Evolutionary conservation across 2,888 invertebrate species (phyloP), one percentile per base, ranked within the genome.

Genomic region (Drosophila phalerata): DNA sequence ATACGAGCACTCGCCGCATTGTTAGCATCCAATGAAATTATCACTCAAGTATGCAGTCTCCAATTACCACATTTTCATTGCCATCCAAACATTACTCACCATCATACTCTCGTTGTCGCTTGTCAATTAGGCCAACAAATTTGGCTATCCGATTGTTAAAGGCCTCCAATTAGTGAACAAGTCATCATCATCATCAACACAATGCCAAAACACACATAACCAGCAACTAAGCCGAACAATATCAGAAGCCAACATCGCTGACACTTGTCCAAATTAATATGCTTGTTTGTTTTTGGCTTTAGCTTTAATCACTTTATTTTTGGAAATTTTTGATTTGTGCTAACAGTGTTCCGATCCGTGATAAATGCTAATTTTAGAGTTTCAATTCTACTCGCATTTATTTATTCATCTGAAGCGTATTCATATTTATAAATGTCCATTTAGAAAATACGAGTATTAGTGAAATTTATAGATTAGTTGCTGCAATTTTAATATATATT

Each of bases 91-190:
- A 37, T 9, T n/a, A n/a, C n/a, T n/a, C n/a, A n/a, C n/a, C 19
- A 13, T 34, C 40, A 52, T 25, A 4, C 9, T 25, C 6, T 19
- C 38, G 10, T 47, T 47, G 47, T 48, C 28, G 48, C 9, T 47
- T 58, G 45, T 38, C 57, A 58, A 58, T 48, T 42, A 51, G 22
- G 42, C 15, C 8, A 25, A 42, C 40, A 30, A 63, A 64, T 69
- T 73, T 64, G 52, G 52, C 34, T 40, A 13, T 52, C 30, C 69
- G 45, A 57, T 48, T 47, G 55, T 43, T 32, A 61, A 61, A 74
- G 65, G 62, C 55, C 28, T 51, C 61, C 43, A 74, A 70, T 74
- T 70, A 62, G 72, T 51, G 22, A n/a, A 17, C 52, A 30, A 22
- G 30, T 47, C 45, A 58, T 66, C 72, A 67, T 43, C 55, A 13